Base-by-base conservation (phyloP, 2,888 invertebrate species). In the Epinotia brunnichana region DNA sequence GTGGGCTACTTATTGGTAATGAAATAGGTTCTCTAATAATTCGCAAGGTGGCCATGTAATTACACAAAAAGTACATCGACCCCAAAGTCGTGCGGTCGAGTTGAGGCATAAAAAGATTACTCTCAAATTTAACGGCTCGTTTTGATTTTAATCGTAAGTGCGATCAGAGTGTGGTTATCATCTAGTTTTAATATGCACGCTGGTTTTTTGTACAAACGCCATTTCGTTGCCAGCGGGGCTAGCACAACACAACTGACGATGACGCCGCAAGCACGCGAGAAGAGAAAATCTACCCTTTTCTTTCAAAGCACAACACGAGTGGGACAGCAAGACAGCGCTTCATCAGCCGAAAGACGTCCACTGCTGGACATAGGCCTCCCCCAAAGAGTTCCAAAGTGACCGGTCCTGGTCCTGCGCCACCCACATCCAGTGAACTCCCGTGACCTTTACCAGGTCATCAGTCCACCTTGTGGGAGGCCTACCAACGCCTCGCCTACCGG, bases 61-160 rank as follows among this genome's bases (percentile, higher is more conserved):
- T 51, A 53, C 24, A 29, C 41, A 24, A 21, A 56, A 54, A 41
- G 56, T 13, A 19, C 66, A n/a, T 24, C 41, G 54, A 54, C 54
- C 56, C 15, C 56, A 17, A n/a, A 41, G 15, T 54, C 66, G 21
- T 41, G 66, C 15, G 11, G 24, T 53, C 24, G 11, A 39, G 39
- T 9, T 9, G 39, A n/a, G 29, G 62, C n/a, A 17, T 61, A 44
- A 64, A 56, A 64, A 66, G 21, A 17, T 19, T 48, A 11, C 19
- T 41, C 39, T 64, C 24, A 54, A 64, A 64, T 54, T 41, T 59
- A 59, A 44, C 39, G 17, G 54, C 9, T 54, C 66, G 66, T 41
- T 66, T 56, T 66, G 54, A 19, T 56, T 54, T 21, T 56, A 54
- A 54, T 64, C 54, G 39, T 19, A 35, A 35, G 35, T 64, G 53